Evolutionary conservation across 2,888 invertebrate species (phyloP).

Genomic region (Caenorhabditis sp.): DNA sequence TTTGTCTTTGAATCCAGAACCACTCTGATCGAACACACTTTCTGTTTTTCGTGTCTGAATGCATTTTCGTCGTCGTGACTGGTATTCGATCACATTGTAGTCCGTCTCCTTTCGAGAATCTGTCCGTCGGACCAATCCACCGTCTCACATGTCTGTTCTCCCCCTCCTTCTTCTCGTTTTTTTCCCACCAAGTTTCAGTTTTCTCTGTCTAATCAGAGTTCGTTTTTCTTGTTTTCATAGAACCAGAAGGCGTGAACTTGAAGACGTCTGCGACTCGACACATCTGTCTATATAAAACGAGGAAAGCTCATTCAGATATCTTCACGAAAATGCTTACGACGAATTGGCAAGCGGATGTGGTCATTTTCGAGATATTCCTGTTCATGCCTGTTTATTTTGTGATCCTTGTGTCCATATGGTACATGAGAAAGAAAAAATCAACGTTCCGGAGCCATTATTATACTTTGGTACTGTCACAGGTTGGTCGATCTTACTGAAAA

Average conservation of each 20-base stretch:
- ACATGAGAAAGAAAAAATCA: conserved; percentile 19
- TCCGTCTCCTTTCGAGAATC: no score
- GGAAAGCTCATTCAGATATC: not conserved
- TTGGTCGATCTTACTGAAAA: not conserved
- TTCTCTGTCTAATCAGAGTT: not conserved
- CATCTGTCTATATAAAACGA: no score
- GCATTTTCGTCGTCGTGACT: no score
- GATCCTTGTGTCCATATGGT: conserved; percentile 20
- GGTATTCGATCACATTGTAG: no score
- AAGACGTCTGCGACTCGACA: not conserved
- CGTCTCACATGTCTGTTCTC: no score
- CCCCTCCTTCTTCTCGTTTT: not conserved
- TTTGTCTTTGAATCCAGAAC: no score
- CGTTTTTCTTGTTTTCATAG: not conserved
- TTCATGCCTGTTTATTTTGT: conserved; percentile 33
- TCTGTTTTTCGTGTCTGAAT: no score
- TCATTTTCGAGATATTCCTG: conserved; percentile 26
- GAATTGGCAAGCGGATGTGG: conserved; percentile 46
- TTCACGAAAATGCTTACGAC: conserved; percentile 34
- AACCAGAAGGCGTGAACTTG: conserved; percentile 5
- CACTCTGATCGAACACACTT: no score
- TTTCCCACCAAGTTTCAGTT: not conserved
- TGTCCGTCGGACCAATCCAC: no score
- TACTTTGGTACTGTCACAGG: conserved; percentile 41
- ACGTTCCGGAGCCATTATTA: conserved; percentile 37